Evolutionary conservation across 2,113 vertebrate genomes (phyloP), one percentile per base, ranked within the genome.

Genomic region (Gallinago media): DNA sequence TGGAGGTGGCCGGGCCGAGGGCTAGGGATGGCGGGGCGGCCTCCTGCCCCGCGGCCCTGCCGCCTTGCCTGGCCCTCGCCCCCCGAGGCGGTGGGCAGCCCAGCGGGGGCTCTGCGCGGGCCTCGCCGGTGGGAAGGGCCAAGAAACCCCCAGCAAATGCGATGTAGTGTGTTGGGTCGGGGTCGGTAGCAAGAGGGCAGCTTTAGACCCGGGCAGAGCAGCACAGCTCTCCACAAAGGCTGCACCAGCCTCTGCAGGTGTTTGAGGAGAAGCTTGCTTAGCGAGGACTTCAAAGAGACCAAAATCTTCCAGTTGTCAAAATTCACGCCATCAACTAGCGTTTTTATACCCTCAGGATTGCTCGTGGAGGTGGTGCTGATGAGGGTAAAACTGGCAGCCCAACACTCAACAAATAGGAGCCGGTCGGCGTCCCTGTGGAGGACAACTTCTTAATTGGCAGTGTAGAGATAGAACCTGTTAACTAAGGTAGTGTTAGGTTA

Each of bases 341-440:
- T 23, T 56, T 27, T 52, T 11, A 1, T 49, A 4, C 13, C 20
- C 13, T 74, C 11, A 3, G 29, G 55, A 3, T 2, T 54, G 50
- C 21, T 8, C 4, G 0, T 42, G 65, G 46, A 11, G 34, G 2
- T 6, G 19, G 46, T 17, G 74, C 0, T 42, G 15, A 4, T 19
- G 27, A 40, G 15, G 21, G 32, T 16, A 6, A 50, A 50, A 4
- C 3, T 15, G n/a, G n/a, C 49, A 27, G 72, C 54, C 32, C 11
- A 12, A 2, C 23, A 0, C 50, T 8, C 40, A 12, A 3, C 56
- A 13, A 15, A 15, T 11, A 4, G 18, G 12, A 1, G 15, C 31
- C 29, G 16, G 0, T 5, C 1, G 0, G 66, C 65, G 1, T 15
- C 34, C 7, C 7, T 9, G 0, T 2, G 5, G 12, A 9, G 34